phyloP scores from a whole-genome alignment of 2,797 vertebrate species.

The Smutsia gigantea region DNA sequence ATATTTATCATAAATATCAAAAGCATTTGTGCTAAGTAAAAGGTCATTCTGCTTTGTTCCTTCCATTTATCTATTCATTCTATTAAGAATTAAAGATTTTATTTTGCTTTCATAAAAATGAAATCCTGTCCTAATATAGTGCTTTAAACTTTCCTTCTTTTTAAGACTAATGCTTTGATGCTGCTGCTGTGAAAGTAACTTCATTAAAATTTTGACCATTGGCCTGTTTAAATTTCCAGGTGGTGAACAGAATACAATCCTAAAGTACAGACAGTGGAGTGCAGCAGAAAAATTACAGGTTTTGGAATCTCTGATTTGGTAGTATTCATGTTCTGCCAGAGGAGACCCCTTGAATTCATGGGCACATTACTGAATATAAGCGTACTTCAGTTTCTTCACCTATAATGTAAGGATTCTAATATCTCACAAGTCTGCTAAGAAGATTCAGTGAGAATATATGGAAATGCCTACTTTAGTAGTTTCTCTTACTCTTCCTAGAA shows the following conservation, averaged over 20 bases:
- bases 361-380: neutral
- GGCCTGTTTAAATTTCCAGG: constrained; percentile 1
- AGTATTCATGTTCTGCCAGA: neutral
- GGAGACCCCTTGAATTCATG: neutral
- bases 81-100: constrained; percentile 49
- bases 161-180: constrained; percentile 21
- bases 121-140: neutral
- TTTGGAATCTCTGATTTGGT: neutral
- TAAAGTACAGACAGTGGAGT: neutral
- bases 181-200: neutral
- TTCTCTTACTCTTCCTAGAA: constrained; percentile 50
- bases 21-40: constrained; percentile 20
- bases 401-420: neutral
- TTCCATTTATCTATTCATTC: neutral
- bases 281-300: neutral
- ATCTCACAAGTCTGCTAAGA: neutral
- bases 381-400: neutral
- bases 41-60: neutral
- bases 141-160: neutral
- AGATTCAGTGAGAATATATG: neutral
- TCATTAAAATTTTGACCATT: neutral
- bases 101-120: constrained; percentile 45
- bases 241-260: neutral
- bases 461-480: neutral
- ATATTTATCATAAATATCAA: constrained; percentile 11